Evolutionary conservation across 2,113 vertebrate species (phyloP).

Genomic region (Cranoglanis bouderius): DNA sequence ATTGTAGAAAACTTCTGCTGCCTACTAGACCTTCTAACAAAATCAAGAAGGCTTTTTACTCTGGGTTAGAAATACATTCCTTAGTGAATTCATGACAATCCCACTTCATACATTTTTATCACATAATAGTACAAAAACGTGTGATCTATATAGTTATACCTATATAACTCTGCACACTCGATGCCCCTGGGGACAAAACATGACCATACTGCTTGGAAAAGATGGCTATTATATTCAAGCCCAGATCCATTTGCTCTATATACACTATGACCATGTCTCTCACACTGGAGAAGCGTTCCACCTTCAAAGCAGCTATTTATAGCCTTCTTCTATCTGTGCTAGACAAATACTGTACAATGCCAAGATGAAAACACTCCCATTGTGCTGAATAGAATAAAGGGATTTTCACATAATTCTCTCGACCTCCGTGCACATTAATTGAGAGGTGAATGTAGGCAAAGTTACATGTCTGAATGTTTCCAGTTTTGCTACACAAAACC

Average conservation of each 20-base stretch:
- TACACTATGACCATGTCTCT: neutral
- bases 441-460: neutral
- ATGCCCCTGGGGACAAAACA: neutral
- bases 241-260: neutral
- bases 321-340: constrained; percentile 36
- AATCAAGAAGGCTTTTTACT: neutral
- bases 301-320: constrained; percentile 61
- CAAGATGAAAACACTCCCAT: neutral
- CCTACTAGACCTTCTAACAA: neutral
- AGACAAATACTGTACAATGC: neutral
- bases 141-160: neutral
- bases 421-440: neutral
- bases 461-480: neutral
- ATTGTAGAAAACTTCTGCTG: neutral
- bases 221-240: neutral
- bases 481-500: neutral
- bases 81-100: neutral
- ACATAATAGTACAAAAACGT: neutral
- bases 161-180: neutral
- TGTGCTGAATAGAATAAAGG: neutral
- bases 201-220: neutral
- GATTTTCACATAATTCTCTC: neutral
- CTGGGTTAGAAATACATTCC: neutral
- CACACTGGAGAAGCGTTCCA: constrained; percentile 33
- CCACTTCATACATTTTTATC: neutral